A percentile compares a stretch with the other conserved stretches of the same genome.
Evolutionary conservation across 1,140 invertebrate genomes (phyloP).

Genomic region (Hylaeus anthracinus): DNA sequence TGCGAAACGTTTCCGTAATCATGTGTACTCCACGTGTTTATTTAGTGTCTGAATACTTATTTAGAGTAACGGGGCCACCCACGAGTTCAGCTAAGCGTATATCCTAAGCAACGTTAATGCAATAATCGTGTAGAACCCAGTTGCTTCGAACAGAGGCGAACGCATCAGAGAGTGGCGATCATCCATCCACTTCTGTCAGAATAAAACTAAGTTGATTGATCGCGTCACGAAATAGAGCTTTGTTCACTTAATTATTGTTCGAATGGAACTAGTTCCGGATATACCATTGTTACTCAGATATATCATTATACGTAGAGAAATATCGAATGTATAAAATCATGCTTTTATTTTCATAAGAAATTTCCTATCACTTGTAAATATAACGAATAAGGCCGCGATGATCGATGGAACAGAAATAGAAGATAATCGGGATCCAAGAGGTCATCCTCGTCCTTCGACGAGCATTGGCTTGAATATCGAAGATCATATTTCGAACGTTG

Average conservation of each 20-base stretch:
- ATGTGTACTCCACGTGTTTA: constrained; percentile 39
- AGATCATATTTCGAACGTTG: neutral
- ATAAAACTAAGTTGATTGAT: constrained; percentile 17
- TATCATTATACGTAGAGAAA: no score
- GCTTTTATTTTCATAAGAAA: no score
- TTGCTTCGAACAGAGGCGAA: constrained; percentile 12
- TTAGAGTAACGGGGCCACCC: constrained; percentile 53
- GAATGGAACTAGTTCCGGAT: no score
- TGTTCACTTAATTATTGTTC: neutral
- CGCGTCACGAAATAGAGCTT: neutral
- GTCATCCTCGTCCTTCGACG: neutral
- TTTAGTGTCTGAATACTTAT: constrained; percentile 52
- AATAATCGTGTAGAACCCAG: constrained; percentile 44
- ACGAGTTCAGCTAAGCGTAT: constrained; percentile 27
- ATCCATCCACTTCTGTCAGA: constrained; percentile 22
- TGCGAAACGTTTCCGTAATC: constrained; percentile 53
- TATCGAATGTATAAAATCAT: no score
- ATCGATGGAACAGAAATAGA: no score
- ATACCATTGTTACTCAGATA: no score
- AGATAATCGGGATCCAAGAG: neutral
- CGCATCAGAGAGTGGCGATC: constrained; percentile 12
- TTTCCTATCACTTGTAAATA: no score
- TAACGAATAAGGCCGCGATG: neutral
- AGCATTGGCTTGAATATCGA: no score
- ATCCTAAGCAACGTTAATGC: constrained; percentile 24